These are phyloP conservation scores for Solea senegalensis DNA, from an alignment of 2,113 vertebrate genomes.

Conservation along the genomic window DNA sequence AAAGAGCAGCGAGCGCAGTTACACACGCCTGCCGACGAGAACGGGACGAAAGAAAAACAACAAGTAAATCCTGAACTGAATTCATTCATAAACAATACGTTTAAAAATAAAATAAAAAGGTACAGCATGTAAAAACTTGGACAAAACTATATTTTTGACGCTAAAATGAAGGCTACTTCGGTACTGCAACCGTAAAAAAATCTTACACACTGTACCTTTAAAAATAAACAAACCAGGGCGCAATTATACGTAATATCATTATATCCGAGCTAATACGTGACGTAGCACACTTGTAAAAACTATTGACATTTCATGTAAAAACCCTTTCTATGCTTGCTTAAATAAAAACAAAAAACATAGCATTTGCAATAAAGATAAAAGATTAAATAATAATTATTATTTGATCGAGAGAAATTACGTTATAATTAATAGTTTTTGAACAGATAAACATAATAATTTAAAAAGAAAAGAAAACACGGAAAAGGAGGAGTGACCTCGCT, in stretches of 20 bases:
- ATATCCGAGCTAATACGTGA: conserved; percentile 49
- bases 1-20: conserved; percentile 50
- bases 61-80: conserved; percentile 26
- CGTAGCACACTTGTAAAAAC: conserved; percentile 51
- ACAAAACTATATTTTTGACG: no score
- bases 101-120: no score
- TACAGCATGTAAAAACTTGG: no score
- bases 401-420: conserved; percentile 71
- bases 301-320: conserved; percentile 29
- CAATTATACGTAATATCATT: conserved; percentile 8
- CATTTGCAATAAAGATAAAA: conserved; percentile 63
- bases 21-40: conserved; percentile 22
- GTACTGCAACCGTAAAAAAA: no score
- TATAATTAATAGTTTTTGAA: conserved; percentile 49
- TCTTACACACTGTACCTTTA: neutral
- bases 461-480: conserved; percentile 48
- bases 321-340: conserved; percentile 45
- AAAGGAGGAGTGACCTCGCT: conserved; percentile 36
- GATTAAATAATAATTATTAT: conserved; percentile 67
- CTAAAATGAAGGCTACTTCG: no score
- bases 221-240: conserved; percentile 44
- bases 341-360: conserved; percentile 51
- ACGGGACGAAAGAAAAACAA: neutral
- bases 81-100: conserved; percentile 16
- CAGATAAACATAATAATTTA: conserved; percentile 59